Percentiles rank a stretch among this genome's conserved stretches.
phyloP scores from a whole-genome alignment of 2,113 vertebrate species.

The Puntigrus tetrazona region DNA sequence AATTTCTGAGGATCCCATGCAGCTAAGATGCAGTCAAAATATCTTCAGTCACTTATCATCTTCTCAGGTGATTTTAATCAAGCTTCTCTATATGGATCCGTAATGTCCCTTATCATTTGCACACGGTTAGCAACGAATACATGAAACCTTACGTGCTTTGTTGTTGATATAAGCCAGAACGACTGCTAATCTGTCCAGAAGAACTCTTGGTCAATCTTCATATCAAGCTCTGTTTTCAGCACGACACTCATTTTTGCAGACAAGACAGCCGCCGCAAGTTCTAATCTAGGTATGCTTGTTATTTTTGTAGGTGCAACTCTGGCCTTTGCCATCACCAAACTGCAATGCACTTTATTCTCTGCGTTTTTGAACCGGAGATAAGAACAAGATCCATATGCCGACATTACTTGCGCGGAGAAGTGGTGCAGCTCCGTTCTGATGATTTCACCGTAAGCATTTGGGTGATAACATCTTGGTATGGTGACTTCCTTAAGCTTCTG shows the following conservation, averaged over 20 bases:
- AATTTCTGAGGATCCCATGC: no score
- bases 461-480: slow-evolving; percentile 45
- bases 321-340: slow-evolving; percentile 43
- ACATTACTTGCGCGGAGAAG: slow-evolving; percentile 26
- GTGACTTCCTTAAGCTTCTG: slow-evolving; percentile 18
- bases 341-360: slow-evolving; percentile 24
- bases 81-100: neutral
- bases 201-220: neutral
- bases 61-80: neutral
- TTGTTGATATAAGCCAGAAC: slow-evolving; percentile 48
- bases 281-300: slow-evolving; percentile 35
- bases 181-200: slow-evolving; percentile 41
- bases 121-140: slow-evolving; percentile 36
- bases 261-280: slow-evolving; percentile 33
- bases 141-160: slow-evolving; percentile 45
- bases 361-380: slow-evolving; percentile 34
- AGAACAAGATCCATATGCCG: slow-evolving; percentile 41
- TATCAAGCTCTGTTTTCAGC: slow-evolving; percentile 24
- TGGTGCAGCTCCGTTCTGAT: slow-evolving; percentile 45
- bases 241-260: slow-evolving; percentile 31
- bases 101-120: slow-evolving; percentile 31
- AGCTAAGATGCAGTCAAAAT: neutral
- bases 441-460: slow-evolving; percentile 23
- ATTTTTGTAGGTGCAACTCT: slow-evolving; percentile 43
- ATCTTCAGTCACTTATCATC: neutral